Evolutionary conservation across 1,140 invertebrate species (phyloP).

Genomic region (Ips typographus): DNA sequence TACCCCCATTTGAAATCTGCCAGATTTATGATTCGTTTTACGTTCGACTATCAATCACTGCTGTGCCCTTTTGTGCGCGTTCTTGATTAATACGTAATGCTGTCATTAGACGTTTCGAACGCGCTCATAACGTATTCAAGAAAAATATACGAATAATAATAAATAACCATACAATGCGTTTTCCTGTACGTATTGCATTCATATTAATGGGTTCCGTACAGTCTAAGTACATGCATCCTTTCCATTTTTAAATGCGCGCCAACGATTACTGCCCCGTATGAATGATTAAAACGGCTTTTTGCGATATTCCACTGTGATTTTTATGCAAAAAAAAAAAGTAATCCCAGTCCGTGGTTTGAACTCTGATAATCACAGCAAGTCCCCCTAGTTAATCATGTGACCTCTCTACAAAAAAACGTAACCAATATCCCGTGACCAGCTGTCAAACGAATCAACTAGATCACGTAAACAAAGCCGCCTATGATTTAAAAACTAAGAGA

Average conservation of each 20-base stretch:
- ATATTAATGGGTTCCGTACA: conserved; percentile 35
- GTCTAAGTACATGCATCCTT: conserved; percentile 26
- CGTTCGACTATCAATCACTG: conserved; percentile 35
- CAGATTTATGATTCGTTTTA: conserved; percentile 40
- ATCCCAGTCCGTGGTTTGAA: too few relatives aligned
- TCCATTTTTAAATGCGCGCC: conserved; percentile 21
- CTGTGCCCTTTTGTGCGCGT: conserved; percentile 33
- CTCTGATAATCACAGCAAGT: too few relatives aligned
- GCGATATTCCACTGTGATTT: too few relatives aligned
- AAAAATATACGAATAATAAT: conserved; percentile 38
- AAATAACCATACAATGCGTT: conserved; percentile 39
- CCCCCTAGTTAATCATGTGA: too few relatives aligned
- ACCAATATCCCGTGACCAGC: too few relatives aligned
- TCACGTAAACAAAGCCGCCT: too few relatives aligned
- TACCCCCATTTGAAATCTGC: conserved; percentile 14
- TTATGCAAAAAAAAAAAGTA: too few relatives aligned
- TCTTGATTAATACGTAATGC: conserved; percentile 38
- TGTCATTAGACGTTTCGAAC: conserved; percentile 32
- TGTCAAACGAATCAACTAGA: too few relatives aligned
- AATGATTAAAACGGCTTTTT: background rate
- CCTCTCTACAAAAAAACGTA: too few relatives aligned
- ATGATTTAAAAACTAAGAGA: too few relatives aligned
- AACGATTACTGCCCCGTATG: conserved; percentile 27
- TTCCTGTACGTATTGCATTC: conserved; percentile 32
- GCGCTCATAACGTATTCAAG: conserved; percentile 35